phyloP scores from a whole-genome alignment of 2,888 invertebrate species.

The Leptura quadrifasciata region DNA sequence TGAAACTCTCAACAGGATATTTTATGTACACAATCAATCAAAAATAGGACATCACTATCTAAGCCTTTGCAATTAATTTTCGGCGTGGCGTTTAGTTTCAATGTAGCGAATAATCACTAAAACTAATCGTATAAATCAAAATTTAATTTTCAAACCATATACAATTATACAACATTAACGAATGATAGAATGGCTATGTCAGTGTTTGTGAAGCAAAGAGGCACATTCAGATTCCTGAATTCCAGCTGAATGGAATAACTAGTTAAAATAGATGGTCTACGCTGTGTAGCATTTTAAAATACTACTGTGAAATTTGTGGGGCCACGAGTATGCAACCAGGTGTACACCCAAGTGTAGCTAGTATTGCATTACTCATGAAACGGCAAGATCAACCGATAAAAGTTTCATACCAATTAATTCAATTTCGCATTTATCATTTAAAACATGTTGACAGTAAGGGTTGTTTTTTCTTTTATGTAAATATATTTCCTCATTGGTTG shows the following conservation, averaged over 20 bases:
- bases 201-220: too few species aligned
- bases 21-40: neutral
- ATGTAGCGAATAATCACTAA: conserved; percentile 51
- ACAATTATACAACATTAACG: conserved; percentile 37
- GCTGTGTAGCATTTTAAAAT: too few species aligned
- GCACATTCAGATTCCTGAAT: neutral
- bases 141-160: conserved; percentile 59
- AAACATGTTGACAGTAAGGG: too few species aligned
- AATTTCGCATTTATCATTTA: too few species aligned
- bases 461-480: too few species aligned
- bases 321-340: too few species aligned
- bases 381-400: too few species aligned
- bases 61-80: neutral
- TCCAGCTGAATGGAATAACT: neutral
- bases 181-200: neutral
- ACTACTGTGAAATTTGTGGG: too few species aligned
- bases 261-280: neutral
- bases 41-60: neutral
- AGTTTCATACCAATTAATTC: too few species aligned
- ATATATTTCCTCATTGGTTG: too few species aligned
- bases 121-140: conserved; percentile 59
- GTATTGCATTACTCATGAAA: too few species aligned
- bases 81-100: neutral
- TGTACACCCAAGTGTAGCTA: too few species aligned
- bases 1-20: neutral